phyloP scores from a whole-genome alignment of 2,113 vertebrate genomes.

The Cyrtonyx montezumae region DNA sequence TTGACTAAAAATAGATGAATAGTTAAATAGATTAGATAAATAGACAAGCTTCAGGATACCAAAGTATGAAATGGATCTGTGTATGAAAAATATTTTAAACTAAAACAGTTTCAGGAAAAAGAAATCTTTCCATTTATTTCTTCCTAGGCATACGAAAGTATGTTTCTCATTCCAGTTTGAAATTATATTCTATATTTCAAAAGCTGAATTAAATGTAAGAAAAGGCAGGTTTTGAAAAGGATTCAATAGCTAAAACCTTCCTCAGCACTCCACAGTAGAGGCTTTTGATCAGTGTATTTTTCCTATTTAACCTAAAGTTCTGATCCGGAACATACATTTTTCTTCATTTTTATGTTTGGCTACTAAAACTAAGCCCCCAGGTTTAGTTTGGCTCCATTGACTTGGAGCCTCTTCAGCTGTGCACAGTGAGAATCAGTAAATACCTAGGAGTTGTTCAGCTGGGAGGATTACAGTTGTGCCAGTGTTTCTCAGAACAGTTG shows the following conservation, averaged over 20 bases:
- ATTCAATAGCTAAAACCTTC: not conserved
- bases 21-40: not conserved
- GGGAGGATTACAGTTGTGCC: not conserved
- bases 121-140: not conserved
- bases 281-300: not conserved
- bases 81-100: not conserved
- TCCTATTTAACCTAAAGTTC: not conserved
- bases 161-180: constrained; percentile 10
- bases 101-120: not conserved
- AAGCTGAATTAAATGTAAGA: not conserved
- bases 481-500: constrained; percentile 45
- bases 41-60: not conserved
- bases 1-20: not conserved
- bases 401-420: constrained; percentile 9
- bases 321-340: not conserved
- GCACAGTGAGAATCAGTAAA: constrained; percentile 12
- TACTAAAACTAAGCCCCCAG: not conserved
- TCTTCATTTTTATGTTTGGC: not conserved
- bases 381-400: constrained; percentile 1
- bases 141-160: not conserved
- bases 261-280: not conserved
- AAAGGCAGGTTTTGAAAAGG: not conserved
- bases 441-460: not conserved
- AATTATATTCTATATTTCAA: not conserved
- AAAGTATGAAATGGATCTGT: not conserved